Evolutionary conservation across 2,797 vertebrate genomes (phyloP).

Genomic region (Botia almorhae): DNA sequence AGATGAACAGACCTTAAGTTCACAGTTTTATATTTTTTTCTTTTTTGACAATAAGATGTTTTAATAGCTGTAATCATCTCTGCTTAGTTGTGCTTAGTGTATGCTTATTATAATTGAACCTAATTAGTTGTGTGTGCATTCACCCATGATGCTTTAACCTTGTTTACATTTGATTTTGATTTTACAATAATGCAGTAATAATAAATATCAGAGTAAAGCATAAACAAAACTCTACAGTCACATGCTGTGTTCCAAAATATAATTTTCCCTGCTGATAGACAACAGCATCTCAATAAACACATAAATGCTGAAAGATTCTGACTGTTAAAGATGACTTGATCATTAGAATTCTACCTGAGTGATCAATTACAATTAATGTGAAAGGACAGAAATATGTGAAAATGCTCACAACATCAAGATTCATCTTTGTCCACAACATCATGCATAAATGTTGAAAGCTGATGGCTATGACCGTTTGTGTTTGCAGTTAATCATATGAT

Average conservation of each 20-base stretch:
- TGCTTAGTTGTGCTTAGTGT: neutral
- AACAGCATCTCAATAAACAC: too few species aligned
- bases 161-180: neutral
- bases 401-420: neutral
- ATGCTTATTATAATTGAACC: neutral
- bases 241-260: too few species aligned
- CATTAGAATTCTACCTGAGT: neutral
- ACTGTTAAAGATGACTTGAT: neutral
- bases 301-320: neutral
- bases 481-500: neutral
- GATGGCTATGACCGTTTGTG: neutral
- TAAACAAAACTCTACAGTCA: too few species aligned
- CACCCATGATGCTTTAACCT: neutral
- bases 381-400: neutral
- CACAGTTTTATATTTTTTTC: neutral
- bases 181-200: slow-evolving; percentile 10
- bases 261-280: too few species aligned
- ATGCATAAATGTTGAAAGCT: neutral
- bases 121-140: slow-evolving; percentile 5
- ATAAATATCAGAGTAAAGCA: too few species aligned
- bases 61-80: slow-evolving; percentile 5
- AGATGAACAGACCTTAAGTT: neutral
- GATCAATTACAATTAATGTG: neutral
- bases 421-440: neutral
- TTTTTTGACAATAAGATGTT: slow-evolving; percentile 1